A percentile compares a stretch with the other conserved stretches of the same genome.
These are phyloP conservation scores for Drosophila paramelanica DNA, from an alignment of 2,888 invertebrate genomes.

Conservation along the genomic window DNA sequence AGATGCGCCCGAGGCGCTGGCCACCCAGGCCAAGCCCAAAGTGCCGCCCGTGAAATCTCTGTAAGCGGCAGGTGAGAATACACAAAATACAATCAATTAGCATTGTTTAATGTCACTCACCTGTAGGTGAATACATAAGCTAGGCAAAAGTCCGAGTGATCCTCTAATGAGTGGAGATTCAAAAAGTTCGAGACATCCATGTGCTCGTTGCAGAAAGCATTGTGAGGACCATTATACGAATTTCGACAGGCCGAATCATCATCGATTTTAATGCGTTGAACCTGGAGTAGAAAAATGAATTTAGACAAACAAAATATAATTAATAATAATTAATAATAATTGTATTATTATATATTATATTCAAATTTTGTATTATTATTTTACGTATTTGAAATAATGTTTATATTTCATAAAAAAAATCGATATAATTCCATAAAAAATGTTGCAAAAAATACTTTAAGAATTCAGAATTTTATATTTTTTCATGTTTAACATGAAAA, in stretches of 20 bases:
- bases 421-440: too few relatives aligned
- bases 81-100: neutral
- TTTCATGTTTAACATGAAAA: too few relatives aligned
- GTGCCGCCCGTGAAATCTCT: conserved; percentile 99
- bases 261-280: conserved; percentile 91
- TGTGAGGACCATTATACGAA: conserved; percentile 89
- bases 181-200: conserved; percentile 99
- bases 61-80: neutral
- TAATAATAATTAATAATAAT: too few relatives aligned
- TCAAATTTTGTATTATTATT: too few relatives aligned
- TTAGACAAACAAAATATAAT: too few relatives aligned
- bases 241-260: conserved; percentile 92
- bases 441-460: too few relatives aligned
- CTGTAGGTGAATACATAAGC: conserved; percentile 99
- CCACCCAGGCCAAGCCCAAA: conserved; percentile 99
- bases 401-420: too few relatives aligned
- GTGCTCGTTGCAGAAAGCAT: conserved; percentile 97
- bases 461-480: too few relatives aligned
- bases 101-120: conserved; percentile 64
- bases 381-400: too few relatives aligned
- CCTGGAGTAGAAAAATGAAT: conserved; percentile 50
- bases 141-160: conserved; percentile 99
- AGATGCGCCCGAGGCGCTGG: conserved; percentile 97
- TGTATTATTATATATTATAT: too few relatives aligned
- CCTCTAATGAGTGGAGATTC: conserved; percentile 97